Base-by-base conservation (phyloP, 2,888 invertebrate species). In the Dorcus hopei region DNA sequence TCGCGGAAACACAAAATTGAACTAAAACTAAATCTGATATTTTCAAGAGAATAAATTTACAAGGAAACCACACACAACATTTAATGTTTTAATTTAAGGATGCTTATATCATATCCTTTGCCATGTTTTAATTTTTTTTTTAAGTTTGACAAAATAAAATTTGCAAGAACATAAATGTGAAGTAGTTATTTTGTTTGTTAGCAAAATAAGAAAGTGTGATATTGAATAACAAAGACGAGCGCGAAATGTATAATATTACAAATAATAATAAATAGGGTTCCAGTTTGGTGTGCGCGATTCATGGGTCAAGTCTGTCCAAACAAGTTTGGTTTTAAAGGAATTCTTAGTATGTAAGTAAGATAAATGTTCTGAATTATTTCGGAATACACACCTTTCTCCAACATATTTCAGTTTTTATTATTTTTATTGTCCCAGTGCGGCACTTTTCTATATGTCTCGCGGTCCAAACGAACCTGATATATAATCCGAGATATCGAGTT, bases 311-410 rank as follows among this genome's bases (percentile, higher is more conserved):
- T 50, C 38, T 59, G 57, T 54, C 62, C 52, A 53, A 59, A 59
- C 61, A 62, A 59, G 57, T 62, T 51, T 51, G 59, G 57, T 60
- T 58, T 52, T 53, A 52, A 58, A 60, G 64, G 61, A 61, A 62
- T 61, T 52, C 61, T 61, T 51, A 53, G 59, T 54, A 63, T 61
- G 61, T 65, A 64, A 63, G 64, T 53, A 66, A 66, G 66, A 66
- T 66, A 65, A 64, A 66, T 63, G 63, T 58, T 51, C 59, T 51
- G 59, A 64, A 66, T 64, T 65, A 62, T 60, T 61, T 64, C 57
- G 66, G 60, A 64, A 57, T 57, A 57, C 59, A 56, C 58, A 45
- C 56, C 58, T 58, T 61, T 61, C 49, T 56, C 57, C 59, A 38
- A 42, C 58, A 59, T 62, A 59, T 54, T 57, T 62, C 57, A 57